These are phyloP conservation scores for Dasypogon diadema DNA, from an alignment of 2,888 invertebrate species.

Conservation along the genomic window DNA sequence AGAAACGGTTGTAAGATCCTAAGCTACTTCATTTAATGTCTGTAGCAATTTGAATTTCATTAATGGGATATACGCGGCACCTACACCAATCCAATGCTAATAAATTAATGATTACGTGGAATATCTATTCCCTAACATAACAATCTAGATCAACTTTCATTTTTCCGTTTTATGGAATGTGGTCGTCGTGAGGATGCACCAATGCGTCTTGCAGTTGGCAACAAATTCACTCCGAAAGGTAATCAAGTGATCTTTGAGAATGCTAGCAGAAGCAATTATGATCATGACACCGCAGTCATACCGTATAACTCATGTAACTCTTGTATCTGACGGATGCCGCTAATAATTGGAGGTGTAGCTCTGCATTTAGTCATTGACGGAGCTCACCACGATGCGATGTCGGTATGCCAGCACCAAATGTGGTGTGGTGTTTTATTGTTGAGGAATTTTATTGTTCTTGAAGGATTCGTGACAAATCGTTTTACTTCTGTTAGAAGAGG, in stretches of 20 bases:
- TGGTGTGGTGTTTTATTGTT: neutral
- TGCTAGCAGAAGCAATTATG: slow-evolving; percentile 21
- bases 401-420: neutral
- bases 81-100: too few species aligned
- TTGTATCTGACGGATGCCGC: neutral
- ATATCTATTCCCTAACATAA: neutral
- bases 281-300: neutral
- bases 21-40: neutral
- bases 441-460: slow-evolving; percentile 3
- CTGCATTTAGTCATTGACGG: neutral
- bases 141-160: slow-evolving; percentile 28
- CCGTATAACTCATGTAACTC: neutral
- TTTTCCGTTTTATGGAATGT: neutral
- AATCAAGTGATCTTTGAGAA: slow-evolving; percentile 42
- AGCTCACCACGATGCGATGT: neutral
- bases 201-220: neutral
- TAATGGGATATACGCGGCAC: neutral
- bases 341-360: neutral
- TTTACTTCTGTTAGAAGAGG: neutral
- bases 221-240: neutral
- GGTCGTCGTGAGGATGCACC: neutral
- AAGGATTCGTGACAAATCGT: neutral
- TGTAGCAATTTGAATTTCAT: neutral
- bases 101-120: too few species aligned
- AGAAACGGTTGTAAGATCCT: neutral